Base-by-base conservation (phyloP, 2,113 vertebrate species). In the Gymnobelideus leadbeateri region DNA sequence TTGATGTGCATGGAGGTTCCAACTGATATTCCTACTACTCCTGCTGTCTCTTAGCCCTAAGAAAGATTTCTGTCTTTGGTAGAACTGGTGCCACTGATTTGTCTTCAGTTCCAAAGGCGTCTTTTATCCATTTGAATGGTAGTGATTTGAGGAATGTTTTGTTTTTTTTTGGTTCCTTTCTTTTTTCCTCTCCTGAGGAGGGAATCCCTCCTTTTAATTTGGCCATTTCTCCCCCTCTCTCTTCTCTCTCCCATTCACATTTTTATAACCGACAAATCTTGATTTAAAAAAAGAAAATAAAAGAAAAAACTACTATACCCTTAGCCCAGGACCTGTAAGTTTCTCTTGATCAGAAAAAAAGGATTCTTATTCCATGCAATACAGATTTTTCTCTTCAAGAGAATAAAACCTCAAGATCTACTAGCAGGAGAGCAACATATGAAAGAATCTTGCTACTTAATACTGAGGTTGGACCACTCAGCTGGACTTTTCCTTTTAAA, bases 1-100 rank as follows among this genome's bases (percentile, higher is more conserved):
- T 98, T 98, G 98, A 98, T 98, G 97, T 98, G 96, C 97, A 97
- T 98, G 98, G 98, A 98, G 97, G 97, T 98, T 98, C 97, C 98
- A 97, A 96, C 97, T 98, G 97, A 97, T 98, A 96, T 97, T 97
- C 95, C 95, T 97, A 97, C 97, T 95, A 95, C 96, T 98, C 98
- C 97, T 98, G 97, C 98, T 98, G 98, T 98, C 97, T 98, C 97
- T 97, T 98, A 98, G 97, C 98, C 97, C 97, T 98, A 95, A 98
- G 97, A 98, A 98, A 98, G 92, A 93, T 98, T 98, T 98, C 98
- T 97, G 92, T 97, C 95, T 98, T 98, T 98, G 97, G 97, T 97
- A 96, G 97, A 98, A 96, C 95, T 96, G 93, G 91, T 97, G 94
- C 53, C 95, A 97, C 93, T 97, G 96, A 98, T 96, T 98, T 97